Percentiles rank a stretch among this genome's conserved stretches.
Conservation (phyloP, 2,797 vertebrate genomes). For the Silurus aristotelis region DNA sequence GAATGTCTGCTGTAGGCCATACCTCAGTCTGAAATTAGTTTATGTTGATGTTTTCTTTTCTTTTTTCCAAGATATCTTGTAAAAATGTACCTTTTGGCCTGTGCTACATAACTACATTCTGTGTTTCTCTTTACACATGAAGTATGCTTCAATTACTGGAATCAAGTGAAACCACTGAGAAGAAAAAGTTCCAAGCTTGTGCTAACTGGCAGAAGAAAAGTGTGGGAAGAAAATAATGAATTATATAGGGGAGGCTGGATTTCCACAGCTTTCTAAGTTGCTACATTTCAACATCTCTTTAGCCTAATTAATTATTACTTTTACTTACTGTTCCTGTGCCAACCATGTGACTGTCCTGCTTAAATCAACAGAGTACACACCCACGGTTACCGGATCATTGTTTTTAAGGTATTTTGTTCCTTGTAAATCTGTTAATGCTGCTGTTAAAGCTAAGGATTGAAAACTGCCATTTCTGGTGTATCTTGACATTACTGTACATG, state of each 20-base stretch:
- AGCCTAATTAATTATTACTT: slow-evolving; percentile 64
- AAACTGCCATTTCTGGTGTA: background rate
- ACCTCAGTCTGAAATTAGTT: background rate
- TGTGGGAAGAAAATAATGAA: slow-evolving; percentile 34
- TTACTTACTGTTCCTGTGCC: slow-evolving; percentile 49
- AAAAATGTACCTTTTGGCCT: background rate
- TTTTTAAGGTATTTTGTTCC: slow-evolving; percentile 9
- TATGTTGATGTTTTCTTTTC: background rate
- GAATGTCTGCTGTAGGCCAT: background rate
- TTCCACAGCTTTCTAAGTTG: slow-evolving; percentile 43
- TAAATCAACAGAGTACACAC: slow-evolving; percentile 16
- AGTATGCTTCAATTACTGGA: slow-evolving; percentile 22
- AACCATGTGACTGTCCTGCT: slow-evolving; percentile 43
- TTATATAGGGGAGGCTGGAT: slow-evolving; percentile 50
- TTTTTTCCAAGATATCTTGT: background rate
- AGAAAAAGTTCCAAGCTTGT: slow-evolving; percentile 8
- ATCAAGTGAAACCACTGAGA: slow-evolving; percentile 29
- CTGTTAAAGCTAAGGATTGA: background rate
- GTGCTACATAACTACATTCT: background rate
- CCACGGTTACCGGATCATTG: background rate
- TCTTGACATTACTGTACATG: background rate
- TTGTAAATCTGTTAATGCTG: slow-evolving; percentile 1
- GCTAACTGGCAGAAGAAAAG: slow-evolving; percentile 26
- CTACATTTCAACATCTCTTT: slow-evolving; percentile 54
- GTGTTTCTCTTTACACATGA: slow-evolving; percentile 10